Evolutionary conservation across 2,113 vertebrate species (phyloP).

Genomic region (Agapornis roseicollis): DNA sequence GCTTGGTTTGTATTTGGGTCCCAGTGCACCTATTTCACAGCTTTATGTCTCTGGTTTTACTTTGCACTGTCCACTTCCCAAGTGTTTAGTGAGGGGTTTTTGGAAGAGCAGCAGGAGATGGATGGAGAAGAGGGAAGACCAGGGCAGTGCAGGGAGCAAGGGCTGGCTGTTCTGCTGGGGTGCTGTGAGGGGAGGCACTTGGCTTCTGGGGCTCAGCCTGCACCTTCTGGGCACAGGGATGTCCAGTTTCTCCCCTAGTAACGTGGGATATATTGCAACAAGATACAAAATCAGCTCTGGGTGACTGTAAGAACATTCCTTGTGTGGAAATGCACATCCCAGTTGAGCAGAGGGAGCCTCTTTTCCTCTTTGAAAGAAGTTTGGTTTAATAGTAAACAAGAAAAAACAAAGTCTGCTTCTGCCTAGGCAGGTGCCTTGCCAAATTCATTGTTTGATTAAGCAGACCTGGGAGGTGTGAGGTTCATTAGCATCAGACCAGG

Average conservation of each 20-base stretch:
- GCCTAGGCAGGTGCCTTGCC: neutral
- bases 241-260: neutral
- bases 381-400: neutral
- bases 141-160: neutral
- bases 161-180: neutral
- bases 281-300: fast-evolving
- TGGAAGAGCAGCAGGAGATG: neutral
- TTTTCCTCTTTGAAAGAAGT: neutral
- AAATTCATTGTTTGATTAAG: neutral
- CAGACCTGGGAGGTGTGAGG: neutral
- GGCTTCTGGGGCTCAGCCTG: neutral
- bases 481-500: neutral
- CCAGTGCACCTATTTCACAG: fast-evolving
- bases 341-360: neutral
- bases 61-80: neutral
- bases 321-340: neutral
- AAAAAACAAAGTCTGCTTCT: neutral
- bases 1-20: neutral
- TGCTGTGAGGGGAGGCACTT: neutral
- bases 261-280: neutral
- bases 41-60: neutral
- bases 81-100: neutral
- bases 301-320: neutral
- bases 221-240: neutral
- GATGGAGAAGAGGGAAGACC: neutral